These are phyloP conservation scores for Mormyrops attenuatus DNA, from an alignment of 2,797 vertebrate genomes.

Conservation along the genomic window DNA sequence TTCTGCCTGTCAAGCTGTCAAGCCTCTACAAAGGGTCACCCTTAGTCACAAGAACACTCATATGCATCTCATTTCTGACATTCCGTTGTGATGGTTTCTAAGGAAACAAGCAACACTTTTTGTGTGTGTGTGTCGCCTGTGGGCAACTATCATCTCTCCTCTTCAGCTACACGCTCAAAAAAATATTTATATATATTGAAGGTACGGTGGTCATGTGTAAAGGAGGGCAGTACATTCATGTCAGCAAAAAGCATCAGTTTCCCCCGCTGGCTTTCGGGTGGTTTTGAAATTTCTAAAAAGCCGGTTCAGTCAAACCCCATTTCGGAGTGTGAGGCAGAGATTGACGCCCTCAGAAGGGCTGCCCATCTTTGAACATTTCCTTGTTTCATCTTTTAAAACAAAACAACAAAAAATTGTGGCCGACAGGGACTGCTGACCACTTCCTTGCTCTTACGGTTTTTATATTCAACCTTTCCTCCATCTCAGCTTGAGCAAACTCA, in stretches of 20 bases:
- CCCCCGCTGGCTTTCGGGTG: neutral
- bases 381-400: neutral
- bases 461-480: neutral
- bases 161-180: neutral
- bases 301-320: neutral
- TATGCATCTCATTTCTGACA: slow-evolving; percentile 9
- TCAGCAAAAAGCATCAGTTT: neutral
- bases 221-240: neutral
- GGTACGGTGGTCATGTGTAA: neutral
- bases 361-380: neutral
- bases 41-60: slow-evolving; percentile 1
- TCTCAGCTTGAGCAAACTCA: neutral
- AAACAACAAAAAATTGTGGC: neutral
- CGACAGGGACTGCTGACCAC: neutral
- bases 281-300: neutral
- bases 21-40: slow-evolving; percentile 13
- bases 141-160: neutral
- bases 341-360: neutral
- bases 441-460: neutral
- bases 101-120: slow-evolving; percentile 29
- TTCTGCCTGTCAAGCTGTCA: slow-evolving; percentile 13
- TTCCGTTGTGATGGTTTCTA: slow-evolving; percentile 25
- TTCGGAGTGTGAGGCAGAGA: neutral
- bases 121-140: neutral
- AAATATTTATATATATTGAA: slow-evolving; percentile 17